Base-by-base conservation (phyloP, 2,797 vertebrate species). In the Yasuhikotakia modesta region DNA sequence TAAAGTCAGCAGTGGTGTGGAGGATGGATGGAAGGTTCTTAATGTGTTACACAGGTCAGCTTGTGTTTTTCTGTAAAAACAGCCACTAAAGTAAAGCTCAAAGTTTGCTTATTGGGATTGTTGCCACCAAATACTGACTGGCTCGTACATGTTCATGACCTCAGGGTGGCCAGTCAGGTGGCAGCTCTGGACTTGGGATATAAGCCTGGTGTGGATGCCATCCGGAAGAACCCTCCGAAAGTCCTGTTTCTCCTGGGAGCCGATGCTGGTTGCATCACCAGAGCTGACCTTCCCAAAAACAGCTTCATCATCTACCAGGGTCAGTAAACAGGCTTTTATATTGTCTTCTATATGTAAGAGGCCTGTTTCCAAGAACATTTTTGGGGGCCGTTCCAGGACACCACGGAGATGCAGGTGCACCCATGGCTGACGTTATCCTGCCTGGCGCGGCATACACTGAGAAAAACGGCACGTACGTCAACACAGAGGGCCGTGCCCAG, bases 161-260 rank as follows among this genome's bases (percentile, higher is more conserved):
- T 8, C 89, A 99, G 97, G 88, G 94, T 97, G 88, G 97, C 98
- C 86, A 97, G 96, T 90, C 98, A 99, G 84, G 98, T 99, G 10
- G 97, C 98, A 85, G 96, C 97, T 13, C 88, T 99, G 88, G 98
- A 99, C 84, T 90, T 99, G 71, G 98, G 98, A 66, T 99, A 97
- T 92, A 97, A 96, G 87, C 92, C 97, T 35, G 98, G 98, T 13
- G 95, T 99, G 17, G 96, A 98, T 3, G 89, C 92, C 71, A 94
- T 99, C 87, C 91, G 96, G 70, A 96, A 94, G 74, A 94, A 91
- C 77, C 95, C 95, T 63, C 97, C 98, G 50, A 97, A 96, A 91
- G 90, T 97, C 4, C 69, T 99, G 53, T 99, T 96, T 87, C 92
- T 99, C 52, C 84, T 99, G 65, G 98, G 97, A 87, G 98, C 98